Percentiles rank a stretch among this genome's conserved stretches.
Evolutionary conservation across 1,140 invertebrate genomes (phyloP).

Genomic region (Pissodes strobi): DNA sequence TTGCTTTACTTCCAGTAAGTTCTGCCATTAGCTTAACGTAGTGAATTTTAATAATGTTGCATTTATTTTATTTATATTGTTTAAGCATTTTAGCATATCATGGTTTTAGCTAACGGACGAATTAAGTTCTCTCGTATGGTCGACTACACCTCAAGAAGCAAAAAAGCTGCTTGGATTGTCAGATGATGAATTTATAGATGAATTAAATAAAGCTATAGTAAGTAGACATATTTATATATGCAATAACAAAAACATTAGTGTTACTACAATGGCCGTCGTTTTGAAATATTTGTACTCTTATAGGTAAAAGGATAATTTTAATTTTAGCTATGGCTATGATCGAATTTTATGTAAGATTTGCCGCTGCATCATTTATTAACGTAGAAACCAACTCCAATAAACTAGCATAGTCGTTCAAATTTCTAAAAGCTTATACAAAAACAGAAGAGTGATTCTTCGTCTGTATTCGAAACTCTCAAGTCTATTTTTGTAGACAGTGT

Average conservation of each 20-base stretch:
- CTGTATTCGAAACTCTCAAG: too few relatives aligned
- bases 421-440: too few relatives aligned
- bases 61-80: slow-evolving; percentile 7
- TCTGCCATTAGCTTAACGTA: background rate
- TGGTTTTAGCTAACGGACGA: slow-evolving; percentile 70
- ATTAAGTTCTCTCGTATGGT: slow-evolving; percentile 91
- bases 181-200: slow-evolving; percentile 85
- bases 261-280: background rate
- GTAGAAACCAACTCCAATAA: too few relatives aligned
- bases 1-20: slow-evolving; percentile 87
- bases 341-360: too few relatives aligned
- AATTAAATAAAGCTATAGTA: slow-evolving; percentile 85
- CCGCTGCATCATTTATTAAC: too few relatives aligned
- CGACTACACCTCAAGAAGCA: slow-evolving; percentile 74
- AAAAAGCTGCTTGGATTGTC: slow-evolving; percentile 71
- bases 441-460: too few relatives aligned
- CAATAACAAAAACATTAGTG: background rate
- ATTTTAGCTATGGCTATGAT: too few relatives aligned
- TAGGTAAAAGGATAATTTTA: too few relatives aligned
- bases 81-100: too few relatives aligned
- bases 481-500: too few relatives aligned
- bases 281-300: too few relatives aligned
- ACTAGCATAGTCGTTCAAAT: too few relatives aligned
- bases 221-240: slow-evolving; percentile 39
- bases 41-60: background rate